These are phyloP conservation scores for Marcusenius ussheri DNA, from an alignment of 2,113 vertebrate genomes.

Conservation along the genomic window DNA sequence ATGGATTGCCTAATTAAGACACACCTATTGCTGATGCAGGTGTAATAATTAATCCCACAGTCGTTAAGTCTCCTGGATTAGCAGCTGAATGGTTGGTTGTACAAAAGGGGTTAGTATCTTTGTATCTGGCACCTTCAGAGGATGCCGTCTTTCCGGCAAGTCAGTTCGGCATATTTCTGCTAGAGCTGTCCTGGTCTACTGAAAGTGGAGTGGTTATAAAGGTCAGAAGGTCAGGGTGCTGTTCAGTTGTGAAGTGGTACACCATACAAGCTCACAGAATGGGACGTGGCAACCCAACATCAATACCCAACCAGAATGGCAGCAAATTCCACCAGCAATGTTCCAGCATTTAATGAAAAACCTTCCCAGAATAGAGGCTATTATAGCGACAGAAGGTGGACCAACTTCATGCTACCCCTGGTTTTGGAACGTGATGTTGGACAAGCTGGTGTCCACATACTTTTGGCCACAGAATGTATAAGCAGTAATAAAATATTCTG, in stretches of 20 bases:
- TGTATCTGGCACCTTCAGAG: not conserved
- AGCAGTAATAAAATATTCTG: not conserved
- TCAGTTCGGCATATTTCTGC: not conserved
- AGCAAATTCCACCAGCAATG: not conserved
- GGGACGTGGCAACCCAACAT: not conserved
- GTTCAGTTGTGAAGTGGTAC: not conserved
- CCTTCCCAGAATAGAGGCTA: not conserved
- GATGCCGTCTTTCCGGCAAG: not conserved
- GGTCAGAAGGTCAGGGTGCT: not conserved
- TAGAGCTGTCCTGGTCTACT: not conserved
- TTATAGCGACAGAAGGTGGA: not conserved
- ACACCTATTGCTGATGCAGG: not conserved
- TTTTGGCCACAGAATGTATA: not conserved
- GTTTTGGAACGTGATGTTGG: not conserved
- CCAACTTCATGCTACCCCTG: not conserved
- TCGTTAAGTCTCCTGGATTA: not conserved
- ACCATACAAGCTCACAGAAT: not conserved
- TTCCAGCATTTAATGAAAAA: not conserved
- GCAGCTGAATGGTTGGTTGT: not conserved
- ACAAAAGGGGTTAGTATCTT: not conserved
- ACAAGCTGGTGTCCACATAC: not conserved
- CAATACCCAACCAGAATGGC: not conserved
- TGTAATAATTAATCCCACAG: not conserved
- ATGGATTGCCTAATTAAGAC: not conserved
- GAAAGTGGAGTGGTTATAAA: not conserved